Evolutionary conservation across 2,888 invertebrate species (phyloP), one percentile per base, ranked within the genome.

Genomic region (Rhorus exstirpatorius): DNA sequence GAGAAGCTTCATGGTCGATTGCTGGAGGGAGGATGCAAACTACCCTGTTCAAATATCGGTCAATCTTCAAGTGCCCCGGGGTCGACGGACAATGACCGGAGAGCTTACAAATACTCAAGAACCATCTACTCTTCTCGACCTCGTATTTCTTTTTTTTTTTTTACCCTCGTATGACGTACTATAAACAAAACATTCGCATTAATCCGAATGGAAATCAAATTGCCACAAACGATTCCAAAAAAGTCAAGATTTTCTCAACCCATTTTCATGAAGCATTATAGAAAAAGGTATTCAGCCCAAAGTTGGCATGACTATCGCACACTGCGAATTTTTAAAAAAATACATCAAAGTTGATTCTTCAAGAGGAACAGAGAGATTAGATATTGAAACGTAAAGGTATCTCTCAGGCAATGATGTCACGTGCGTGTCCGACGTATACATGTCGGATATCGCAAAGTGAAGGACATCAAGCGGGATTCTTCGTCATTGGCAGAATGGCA

Each of bases 21-120:
- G 74, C 38, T 14, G 46, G 38, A 53, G 63, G 67, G 77, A 35
- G 60, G 49, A 44, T 65, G 31, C 53, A 44, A 65, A 44, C 61
- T 21, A 74, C 65, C 70, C 82, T 79, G 79, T 75, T 75, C 79
- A 82, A 79, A 82, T 82, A 79, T 82, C 82, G 82, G 82, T 82
- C 79, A 82, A 71, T 82, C 70, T 46, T 82, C 10, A 38, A 82
- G 71, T 55, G 70, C 24, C 67, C 31, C 68, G 74, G 79, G 82
- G 58, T 82, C 82, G 65, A 51, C 21, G 75, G 35, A 79, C 82
- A 71, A 75, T 79, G 63, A 71, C 68, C 41, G 26, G 19, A 51
- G 58, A 41, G 38, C 49, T 75, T 71, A 74, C 31, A 7, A 63
- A 61, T 41, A 35, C 41, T 51, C 61, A 1, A 68, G 46, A 61